These are phyloP conservation scores for Limnephilus lunatus DNA, from an alignment of 2,888 invertebrate genomes.

Conservation along the genomic window DNA sequence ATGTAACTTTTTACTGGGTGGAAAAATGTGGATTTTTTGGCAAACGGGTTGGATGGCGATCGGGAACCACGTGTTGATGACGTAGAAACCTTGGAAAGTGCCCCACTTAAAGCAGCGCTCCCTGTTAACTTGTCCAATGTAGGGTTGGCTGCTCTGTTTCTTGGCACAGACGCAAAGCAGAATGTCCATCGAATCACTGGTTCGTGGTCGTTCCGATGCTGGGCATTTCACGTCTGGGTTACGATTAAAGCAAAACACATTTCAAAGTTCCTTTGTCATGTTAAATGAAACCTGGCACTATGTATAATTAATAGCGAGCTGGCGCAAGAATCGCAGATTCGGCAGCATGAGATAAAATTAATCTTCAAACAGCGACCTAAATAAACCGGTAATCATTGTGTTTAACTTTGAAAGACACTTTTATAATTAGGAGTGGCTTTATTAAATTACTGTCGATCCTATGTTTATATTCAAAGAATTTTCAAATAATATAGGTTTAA, in stretches of 20 bases:
- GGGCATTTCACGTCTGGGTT: conserved; percentile 45
- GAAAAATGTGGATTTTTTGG: not conserved
- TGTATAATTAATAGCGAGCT: conserved; percentile 34
- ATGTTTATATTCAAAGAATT: not conserved
- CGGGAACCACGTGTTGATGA: conserved; percentile 59
- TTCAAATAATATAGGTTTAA: not conserved
- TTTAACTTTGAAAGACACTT: not conserved
- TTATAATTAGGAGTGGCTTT: not conserved
- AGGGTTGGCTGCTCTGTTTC: conserved; percentile 53
- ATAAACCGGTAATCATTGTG: not conserved
- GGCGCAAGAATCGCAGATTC: conserved; percentile 16
- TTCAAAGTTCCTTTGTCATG: conserved; percentile 48
- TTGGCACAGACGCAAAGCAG: conserved; percentile 53
- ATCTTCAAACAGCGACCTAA: conserved; percentile 40
- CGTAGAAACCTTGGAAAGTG: conserved; percentile 64
- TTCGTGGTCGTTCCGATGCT: conserved; percentile 32
- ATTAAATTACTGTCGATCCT: not conserved
- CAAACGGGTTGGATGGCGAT: not conserved
- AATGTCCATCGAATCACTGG: not conserved
- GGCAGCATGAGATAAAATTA: conserved; percentile 15
- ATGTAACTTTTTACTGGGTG: not conserved
- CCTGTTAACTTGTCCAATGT: conserved; percentile 37
- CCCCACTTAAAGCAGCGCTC: conserved; percentile 55
- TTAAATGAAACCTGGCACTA: conserved; percentile 38
- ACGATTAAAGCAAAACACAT: conserved; percentile 52